A percentile compares a stretch with the other conserved stretches of the same genome.
Conservation (phyloP, 2,113 vertebrate species). For the Cyprichromis sp. region DNA sequence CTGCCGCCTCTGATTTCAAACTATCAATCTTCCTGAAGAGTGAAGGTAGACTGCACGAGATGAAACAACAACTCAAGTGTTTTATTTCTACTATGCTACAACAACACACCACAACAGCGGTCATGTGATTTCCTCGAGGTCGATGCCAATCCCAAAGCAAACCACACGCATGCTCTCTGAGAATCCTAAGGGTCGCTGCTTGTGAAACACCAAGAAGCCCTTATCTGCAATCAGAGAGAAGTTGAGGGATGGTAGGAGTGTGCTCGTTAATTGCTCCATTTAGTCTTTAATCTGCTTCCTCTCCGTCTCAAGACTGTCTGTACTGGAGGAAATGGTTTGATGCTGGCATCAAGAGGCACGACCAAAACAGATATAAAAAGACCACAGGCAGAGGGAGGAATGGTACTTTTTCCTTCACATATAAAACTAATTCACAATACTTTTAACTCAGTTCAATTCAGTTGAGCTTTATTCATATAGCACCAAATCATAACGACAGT, state of each 20-base stretch:
- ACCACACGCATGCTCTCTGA: not conserved
- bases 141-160: not conserved
- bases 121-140: not conserved
- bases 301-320: not conserved
- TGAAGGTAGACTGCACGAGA: not conserved
- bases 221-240: conserved; percentile 16
- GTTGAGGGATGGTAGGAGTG: not conserved
- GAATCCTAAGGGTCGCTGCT: not conserved
- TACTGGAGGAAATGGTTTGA: conserved; percentile 35
- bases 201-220: not conserved
- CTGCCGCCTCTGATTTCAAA: not conserved
- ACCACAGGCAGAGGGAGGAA: not conserved
- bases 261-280: conserved; percentile 36
- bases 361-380: not conserved
- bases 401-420: not conserved
- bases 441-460: not conserved
- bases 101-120: not conserved
- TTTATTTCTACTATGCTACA: not conserved
- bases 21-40: not conserved
- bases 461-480: not conserved
- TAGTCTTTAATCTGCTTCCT: conserved; percentile 34
- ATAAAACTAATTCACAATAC: not conserved
- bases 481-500: not conserved
- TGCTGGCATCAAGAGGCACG: not conserved
- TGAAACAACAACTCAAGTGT: not conserved